Conservation (phyloP, 2,888 invertebrate genomes). For the Troides aeacus region DNA sequence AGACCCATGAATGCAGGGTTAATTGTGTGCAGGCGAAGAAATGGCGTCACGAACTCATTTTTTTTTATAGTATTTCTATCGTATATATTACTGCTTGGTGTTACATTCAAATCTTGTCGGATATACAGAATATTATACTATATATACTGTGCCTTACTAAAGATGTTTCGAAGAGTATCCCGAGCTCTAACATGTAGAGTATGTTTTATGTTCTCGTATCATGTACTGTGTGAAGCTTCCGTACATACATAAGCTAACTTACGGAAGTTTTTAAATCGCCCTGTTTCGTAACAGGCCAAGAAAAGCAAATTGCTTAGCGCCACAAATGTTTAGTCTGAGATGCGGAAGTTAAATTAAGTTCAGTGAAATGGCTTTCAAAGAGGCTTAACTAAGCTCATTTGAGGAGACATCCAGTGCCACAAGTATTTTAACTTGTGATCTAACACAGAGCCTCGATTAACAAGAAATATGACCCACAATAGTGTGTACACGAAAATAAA, state of each 20-base stretch:
- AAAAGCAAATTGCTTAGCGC: constrained; percentile 61
- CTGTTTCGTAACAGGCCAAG: constrained; percentile 25
- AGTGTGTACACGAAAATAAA: neutral
- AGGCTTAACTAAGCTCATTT: constrained; percentile 66
- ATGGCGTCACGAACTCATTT: no score
- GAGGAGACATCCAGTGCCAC: constrained; percentile 53
- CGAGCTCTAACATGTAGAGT: no score
- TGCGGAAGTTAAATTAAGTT: constrained; percentile 77
- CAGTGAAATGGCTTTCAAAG: constrained; percentile 73
- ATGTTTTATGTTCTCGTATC: no score
- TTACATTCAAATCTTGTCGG: no score
- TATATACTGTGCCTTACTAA: no score
- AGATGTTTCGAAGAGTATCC: no score
- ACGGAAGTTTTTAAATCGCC: constrained; percentile 29
- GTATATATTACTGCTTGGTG: no score
- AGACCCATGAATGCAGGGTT: no score
- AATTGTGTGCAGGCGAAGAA: no score
- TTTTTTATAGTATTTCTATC: no score
- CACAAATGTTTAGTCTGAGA: constrained; percentile 70
- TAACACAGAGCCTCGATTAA: constrained; percentile 23
- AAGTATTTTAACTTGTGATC: constrained; percentile 37
- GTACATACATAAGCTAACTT: constrained; percentile 13
- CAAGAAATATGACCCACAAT: neutral
- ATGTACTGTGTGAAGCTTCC: neutral
- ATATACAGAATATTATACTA: no score